Base-by-base conservation (phyloP, 2,888 invertebrate species). In the Gortyna flavago region DNA sequence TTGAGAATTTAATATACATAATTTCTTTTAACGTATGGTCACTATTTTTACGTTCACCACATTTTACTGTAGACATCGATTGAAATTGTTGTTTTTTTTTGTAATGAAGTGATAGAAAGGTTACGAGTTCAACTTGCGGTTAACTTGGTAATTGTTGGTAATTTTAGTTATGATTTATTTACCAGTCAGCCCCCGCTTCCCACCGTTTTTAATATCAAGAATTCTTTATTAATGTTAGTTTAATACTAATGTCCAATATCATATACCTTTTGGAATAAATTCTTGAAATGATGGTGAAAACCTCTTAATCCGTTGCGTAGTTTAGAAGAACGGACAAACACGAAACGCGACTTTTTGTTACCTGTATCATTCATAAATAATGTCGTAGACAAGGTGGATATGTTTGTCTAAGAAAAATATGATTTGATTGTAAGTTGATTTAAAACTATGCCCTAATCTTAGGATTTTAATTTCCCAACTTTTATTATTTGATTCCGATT, bases 1-100 rank as follows among this genome's bases (percentile, higher is more conserved):
- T 96, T 95, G 93, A 93, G 93, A 93, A 94, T 95, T 93, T 93
- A 94, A 94, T 95, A 94, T 93, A 93, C 95, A 95, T 95, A 95
- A 95, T 95, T 95, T 95, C 92, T 95, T 95, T 94, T 93, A 95
- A 94, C 93, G 94, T 91, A 89, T 89, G 85, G 81, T 70, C 64
- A 77, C 70, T 71, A 81, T 80, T 85, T 79, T 74, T 84, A 81
- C 80, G 65, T 51, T 35, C 61, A 35, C 72, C 54, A 64, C 25
- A 21, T 80, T 79, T 80, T 71, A 75, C 65, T 79, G 72, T 32
- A 59, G 13, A 72, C 44, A 72, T 84, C 82, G 75, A 84, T 86
- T 66, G 64, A 35, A 57, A 8, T 51, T 35, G 69, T 67, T 68
- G 74, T 51, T 57, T 29, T 67, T 57, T 62, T 29, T 64, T n/a